Evolutionary conservation across 2,888 invertebrate genomes (phyloP).

Genomic region (Villa cingulata): DNA sequence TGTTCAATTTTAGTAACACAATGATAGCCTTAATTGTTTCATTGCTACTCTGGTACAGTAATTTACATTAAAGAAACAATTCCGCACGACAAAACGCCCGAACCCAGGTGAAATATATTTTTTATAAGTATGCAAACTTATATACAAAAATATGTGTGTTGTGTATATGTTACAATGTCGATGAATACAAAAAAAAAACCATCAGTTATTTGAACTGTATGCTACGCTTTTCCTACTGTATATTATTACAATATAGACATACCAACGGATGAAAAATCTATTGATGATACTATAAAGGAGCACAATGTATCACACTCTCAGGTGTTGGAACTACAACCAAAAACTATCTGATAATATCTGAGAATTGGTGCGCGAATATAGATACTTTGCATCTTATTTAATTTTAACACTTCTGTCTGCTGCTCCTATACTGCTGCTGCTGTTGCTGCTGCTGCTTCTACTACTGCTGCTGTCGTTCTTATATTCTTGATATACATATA

Average conservation of each 20-base stretch:
- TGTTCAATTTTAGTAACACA: not conserved
- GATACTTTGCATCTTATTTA: constrained; percentile 10
- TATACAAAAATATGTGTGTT: no score
- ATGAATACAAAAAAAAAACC: no score
- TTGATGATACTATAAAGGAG: constrained; percentile 2
- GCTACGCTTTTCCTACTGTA: no score
- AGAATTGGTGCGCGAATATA: constrained; percentile 9
- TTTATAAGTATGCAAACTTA: no score
- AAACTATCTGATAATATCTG: constrained; percentile 5
- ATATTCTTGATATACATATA: no score
- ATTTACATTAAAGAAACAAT: constrained; percentile 8
- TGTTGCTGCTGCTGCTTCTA: no score
- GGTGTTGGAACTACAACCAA: constrained; percentile 8
- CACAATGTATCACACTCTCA: constrained; percentile 3
- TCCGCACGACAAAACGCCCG: constrained; percentile 4
- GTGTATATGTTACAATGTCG: no score
- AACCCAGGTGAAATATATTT: constrained; percentile 3
- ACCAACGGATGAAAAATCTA: no score
- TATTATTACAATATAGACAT: no score
- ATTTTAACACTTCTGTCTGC: constrained; percentile 7
- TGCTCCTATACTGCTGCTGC: no score
- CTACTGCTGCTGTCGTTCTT: no score
- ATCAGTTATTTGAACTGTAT: not conserved
- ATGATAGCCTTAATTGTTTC: constrained; percentile 10
- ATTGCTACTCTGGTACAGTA: constrained; percentile 4